phyloP scores from a whole-genome alignment of 2,888 invertebrate species.

The Parnassius apollo region DNA sequence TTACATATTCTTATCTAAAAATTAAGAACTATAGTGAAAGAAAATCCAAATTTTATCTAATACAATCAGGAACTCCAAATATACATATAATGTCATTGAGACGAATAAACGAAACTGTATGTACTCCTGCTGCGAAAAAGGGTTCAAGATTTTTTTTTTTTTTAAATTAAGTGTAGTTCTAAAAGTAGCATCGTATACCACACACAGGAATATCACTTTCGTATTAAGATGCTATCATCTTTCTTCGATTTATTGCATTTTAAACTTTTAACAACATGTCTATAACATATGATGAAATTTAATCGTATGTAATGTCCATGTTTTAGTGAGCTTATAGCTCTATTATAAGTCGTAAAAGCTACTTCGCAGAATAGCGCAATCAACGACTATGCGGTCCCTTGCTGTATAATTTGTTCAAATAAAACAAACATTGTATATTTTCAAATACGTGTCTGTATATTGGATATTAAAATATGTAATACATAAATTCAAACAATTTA shows the following conservation, averaged over 20 bases:
- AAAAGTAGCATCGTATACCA: slow-evolving; percentile 1
- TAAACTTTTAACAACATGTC: slow-evolving; percentile 42
- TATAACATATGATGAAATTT: slow-evolving; percentile 38
- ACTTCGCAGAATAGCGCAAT: slow-evolving; percentile 46
- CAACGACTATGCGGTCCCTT: slow-evolving; percentile 44
- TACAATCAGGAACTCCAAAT: no score
- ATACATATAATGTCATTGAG: no score
- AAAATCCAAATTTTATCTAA: no score
- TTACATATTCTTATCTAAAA: no score
- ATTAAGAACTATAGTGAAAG: no score
- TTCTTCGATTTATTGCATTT: slow-evolving; percentile 30
- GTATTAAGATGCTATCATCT: slow-evolving; percentile 18
- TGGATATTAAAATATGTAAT: no score
- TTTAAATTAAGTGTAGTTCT: not conserved
- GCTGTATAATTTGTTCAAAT: slow-evolving; percentile 61
- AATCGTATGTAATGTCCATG: slow-evolving; percentile 55
- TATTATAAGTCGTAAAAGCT: slow-evolving; percentile 61
- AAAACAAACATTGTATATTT: slow-evolving; percentile 53
- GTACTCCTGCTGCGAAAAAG: no score
- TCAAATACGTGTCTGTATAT: slow-evolving; percentile 26
- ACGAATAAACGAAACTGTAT: no score
- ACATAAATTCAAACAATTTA: no score
- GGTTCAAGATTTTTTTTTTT: no score
- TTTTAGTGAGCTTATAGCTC: slow-evolving; percentile 51
- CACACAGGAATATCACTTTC: slow-evolving; percentile 1